These are phyloP conservation scores for Monochamus alternatus DNA, from an alignment of 2,888 invertebrate genomes.

Conservation along the genomic window DNA sequence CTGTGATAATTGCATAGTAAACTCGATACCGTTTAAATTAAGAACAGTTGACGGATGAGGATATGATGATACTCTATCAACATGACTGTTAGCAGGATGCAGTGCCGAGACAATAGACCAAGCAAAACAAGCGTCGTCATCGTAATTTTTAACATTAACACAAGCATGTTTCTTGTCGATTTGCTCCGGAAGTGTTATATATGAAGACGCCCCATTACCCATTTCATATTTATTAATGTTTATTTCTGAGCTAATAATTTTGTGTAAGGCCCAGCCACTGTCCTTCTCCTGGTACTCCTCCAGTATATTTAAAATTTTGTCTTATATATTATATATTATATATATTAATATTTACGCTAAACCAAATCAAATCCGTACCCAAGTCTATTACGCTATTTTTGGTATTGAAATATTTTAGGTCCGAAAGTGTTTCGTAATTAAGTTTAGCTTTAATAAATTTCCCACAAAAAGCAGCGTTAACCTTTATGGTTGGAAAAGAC, in stretches of 20 bases:
- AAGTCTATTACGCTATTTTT: not conserved
- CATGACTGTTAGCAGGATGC: too few species aligned
- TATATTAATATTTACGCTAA: not conserved
- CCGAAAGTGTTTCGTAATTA: not conserved
- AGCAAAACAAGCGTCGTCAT: not conserved
- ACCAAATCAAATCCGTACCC: not conserved
- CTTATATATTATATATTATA: too few species aligned
- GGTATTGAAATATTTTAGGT: not conserved
- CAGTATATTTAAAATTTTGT: not conserved
- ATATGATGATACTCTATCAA: not conserved
- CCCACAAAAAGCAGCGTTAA: not conserved
- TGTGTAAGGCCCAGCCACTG: not conserved
- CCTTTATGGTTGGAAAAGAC: too few species aligned
- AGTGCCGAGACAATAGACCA: not conserved
- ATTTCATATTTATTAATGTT: slow-evolving; percentile 12
- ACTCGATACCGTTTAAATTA: not conserved
- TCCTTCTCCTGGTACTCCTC: not conserved
- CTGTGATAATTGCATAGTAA: not conserved
- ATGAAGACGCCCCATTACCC: slow-evolving; percentile 47
- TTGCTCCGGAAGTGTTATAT: slow-evolving; percentile 49
- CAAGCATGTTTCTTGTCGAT: slow-evolving; percentile 45
- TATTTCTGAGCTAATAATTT: slow-evolving; percentile 15
- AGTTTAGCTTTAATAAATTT: too few species aligned
- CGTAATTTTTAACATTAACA: slow-evolving; percentile 6
- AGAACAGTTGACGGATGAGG: not conserved